Evolutionary conservation across 2,888 invertebrate genomes (phyloP).

Genomic region (Aplocera efformata): DNA sequence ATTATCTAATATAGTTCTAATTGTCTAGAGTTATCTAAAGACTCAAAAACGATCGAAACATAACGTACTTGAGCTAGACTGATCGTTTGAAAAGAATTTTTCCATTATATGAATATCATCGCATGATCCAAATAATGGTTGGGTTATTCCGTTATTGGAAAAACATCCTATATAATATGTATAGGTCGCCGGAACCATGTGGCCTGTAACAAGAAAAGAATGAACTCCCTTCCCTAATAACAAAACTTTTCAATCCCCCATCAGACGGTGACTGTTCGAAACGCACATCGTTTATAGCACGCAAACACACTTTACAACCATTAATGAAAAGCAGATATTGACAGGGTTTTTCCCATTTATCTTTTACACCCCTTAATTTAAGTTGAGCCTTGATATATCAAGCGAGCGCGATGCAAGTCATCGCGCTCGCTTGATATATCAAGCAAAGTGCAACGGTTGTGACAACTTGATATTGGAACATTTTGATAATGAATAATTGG

Average conservation of each 20-base stretch:
- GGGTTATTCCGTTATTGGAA: too few relatives aligned
- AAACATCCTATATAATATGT: too few relatives aligned
- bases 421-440: conserved; percentile 44
- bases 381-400: conserved; percentile 49
- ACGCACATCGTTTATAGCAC: conserved; percentile 47
- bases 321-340: conserved; percentile 69
- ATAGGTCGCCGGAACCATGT: neutral
- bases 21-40: too few relatives aligned
- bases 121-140: too few relatives aligned
- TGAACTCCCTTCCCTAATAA: conserved; percentile 8
- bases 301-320: conserved; percentile 59
- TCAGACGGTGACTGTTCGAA: conserved; percentile 43
- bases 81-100: too few relatives aligned
- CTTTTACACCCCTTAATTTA: conserved; percentile 64
- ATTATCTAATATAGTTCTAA: too few relatives aligned
- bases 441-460: too few relatives aligned
- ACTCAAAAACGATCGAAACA: too few relatives aligned
- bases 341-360: conserved; percentile 64
- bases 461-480: conserved; percentile 54
- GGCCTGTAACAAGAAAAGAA: conserved; percentile 5
- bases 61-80: too few relatives aligned
- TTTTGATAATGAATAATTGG: conserved; percentile 6
- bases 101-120: too few relatives aligned
- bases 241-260: conserved; percentile 38
- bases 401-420: conserved; percentile 49